These are phyloP conservation scores for Tetanocera ferruginea DNA, from an alignment of 2,888 invertebrate species.

Conservation along the genomic window DNA sequence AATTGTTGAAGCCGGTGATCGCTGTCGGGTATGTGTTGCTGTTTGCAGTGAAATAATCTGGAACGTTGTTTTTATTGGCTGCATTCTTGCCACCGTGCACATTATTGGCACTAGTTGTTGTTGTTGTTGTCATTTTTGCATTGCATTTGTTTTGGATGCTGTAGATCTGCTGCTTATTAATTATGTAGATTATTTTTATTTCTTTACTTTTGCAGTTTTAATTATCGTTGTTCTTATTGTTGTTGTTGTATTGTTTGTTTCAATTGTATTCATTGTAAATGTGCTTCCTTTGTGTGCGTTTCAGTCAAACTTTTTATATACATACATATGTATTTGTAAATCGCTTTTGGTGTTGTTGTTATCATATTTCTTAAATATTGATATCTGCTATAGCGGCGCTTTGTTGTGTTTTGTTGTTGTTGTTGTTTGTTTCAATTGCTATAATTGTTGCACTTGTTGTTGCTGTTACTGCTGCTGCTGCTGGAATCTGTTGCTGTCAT, in stretches of 20 bases:
- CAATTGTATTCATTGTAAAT: background rate
- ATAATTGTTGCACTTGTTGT: background rate
- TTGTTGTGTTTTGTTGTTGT: background rate
- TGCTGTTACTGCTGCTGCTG: background rate
- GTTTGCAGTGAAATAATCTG: slow-evolving; percentile 1
- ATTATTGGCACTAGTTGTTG: background rate
- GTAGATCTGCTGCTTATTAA: background rate
- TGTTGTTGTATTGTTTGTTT: background rate
- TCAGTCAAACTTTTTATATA: background rate
- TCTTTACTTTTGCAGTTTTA: background rate
- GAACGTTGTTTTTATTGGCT: slow-evolving; percentile 33
- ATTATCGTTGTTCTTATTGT: background rate
- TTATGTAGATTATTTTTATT: background rate
- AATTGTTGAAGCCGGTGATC: background rate
- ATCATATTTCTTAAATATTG: background rate
- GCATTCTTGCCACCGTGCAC: slow-evolving; percentile 16
- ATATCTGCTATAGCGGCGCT: background rate
- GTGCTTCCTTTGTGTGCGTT: background rate
- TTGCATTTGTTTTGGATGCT: background rate
- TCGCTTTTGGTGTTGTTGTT: background rate
- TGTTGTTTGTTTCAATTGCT: background rate
- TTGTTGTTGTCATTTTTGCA: background rate
- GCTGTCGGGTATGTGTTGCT: slow-evolving; percentile 6
- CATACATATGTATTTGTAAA: background rate
- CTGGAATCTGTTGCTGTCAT: no score